These are phyloP conservation scores for Anthopleura sola DNA, from an alignment of 64 coral and sea anemone species.

Conservation along the genomic window DNA sequence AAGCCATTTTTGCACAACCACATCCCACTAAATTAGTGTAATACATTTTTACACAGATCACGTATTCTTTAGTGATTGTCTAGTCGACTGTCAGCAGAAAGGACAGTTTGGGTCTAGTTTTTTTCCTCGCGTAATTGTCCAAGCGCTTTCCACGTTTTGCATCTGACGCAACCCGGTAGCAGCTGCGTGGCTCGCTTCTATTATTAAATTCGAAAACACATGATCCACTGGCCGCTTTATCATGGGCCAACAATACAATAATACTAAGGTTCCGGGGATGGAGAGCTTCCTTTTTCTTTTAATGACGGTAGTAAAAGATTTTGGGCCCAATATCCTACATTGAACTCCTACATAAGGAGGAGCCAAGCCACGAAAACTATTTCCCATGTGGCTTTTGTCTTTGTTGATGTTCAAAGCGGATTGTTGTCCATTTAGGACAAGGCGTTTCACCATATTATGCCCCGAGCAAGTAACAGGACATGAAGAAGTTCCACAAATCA, in stretches of 20 bases:
- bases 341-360: not conserved
- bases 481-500: not conserved
- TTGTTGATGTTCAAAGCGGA: not conserved
- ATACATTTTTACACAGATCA: not conserved
- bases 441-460: not conserved
- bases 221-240: not conserved
- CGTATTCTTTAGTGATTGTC: not conserved
- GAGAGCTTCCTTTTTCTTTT: not conserved
- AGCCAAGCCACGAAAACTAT: not conserved
- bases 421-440: not conserved
- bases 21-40: not conserved
- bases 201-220: not conserved
- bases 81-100: not conserved
- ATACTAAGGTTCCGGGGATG: not conserved
- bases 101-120: not conserved
- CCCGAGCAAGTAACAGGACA: conserved; percentile 1
- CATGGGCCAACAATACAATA: not conserved
- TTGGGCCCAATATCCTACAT: not conserved
- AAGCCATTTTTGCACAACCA: not conserved
- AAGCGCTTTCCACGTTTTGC: not conserved
- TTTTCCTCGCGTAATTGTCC: not conserved
- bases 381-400: not conserved
- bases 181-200: not conserved
- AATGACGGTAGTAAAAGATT: not conserved
- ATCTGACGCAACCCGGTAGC: not conserved